phyloP scores from a whole-genome alignment of 2,797 vertebrate species.

The Muscicapa striata region DNA sequence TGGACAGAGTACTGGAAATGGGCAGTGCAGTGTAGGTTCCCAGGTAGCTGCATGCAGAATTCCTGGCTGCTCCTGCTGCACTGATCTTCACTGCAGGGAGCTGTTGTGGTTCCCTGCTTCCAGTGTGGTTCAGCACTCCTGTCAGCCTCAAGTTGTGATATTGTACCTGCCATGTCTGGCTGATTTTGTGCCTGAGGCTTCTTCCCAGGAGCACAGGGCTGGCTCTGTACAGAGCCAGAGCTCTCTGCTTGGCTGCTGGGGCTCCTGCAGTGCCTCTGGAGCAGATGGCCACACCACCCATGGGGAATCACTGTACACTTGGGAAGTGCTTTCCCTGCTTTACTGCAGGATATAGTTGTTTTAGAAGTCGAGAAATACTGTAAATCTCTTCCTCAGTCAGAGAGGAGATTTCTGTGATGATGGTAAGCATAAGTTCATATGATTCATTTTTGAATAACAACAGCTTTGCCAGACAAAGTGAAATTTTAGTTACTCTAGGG shows the following conservation, averaged over 20 bases:
- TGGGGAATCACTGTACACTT: background rate
- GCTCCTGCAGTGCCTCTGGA: background rate
- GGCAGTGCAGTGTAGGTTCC: background rate
- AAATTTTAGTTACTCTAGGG: background rate
- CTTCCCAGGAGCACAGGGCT: background rate
- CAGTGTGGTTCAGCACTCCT: background rate
- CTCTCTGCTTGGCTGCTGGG: background rate
- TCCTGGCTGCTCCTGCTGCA: background rate
- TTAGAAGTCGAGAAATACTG: background rate
- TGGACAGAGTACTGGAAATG: background rate
- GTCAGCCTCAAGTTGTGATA: background rate
- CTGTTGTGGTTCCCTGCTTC: background rate
- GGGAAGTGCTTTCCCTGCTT: background rate
- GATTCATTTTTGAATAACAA: background rate
- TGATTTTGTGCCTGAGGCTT: background rate
- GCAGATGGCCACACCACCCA: fast-evolving
- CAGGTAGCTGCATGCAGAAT: background rate
- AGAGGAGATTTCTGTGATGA: background rate
- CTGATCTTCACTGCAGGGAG: background rate
- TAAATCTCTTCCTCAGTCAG: background rate
- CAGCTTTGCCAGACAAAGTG: background rate
- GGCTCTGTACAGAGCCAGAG: background rate
- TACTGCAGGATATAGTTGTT: background rate
- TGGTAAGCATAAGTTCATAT: background rate
- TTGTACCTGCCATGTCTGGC: background rate